These are phyloP conservation scores for Hexactinellida sp. DNA, from an alignment of 37 sponge, comb jelly and placozoan species.

Conservation along the genomic window DNA sequence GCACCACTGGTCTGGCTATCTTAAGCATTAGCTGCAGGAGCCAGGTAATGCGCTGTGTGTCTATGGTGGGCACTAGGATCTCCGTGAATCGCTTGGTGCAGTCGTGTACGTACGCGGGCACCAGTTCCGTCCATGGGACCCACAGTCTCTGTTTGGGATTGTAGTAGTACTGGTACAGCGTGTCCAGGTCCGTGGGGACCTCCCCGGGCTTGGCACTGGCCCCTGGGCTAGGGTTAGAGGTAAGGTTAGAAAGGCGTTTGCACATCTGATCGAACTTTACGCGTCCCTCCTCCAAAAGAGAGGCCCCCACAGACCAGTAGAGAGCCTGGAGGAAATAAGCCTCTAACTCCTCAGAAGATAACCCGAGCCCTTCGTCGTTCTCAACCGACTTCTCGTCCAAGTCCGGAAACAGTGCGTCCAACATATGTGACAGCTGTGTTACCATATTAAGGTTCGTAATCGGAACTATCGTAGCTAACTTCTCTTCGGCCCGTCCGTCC, in stretches of 20 bases:
- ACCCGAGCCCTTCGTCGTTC: slow-evolving; percentile 34
- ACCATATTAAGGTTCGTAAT: slow-evolving; percentile 85
- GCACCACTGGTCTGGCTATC: slow-evolving; percentile 66
- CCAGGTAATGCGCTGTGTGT: slow-evolving; percentile 92
- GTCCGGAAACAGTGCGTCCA: slow-evolving; percentile 68
- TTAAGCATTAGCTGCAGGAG: slow-evolving; percentile 86
- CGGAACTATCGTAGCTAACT: slow-evolving; percentile 82
- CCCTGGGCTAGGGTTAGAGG: slow-evolving; percentile 46
- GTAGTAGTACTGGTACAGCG: slow-evolving; percentile 86
- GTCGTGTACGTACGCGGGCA: slow-evolving; percentile 83
- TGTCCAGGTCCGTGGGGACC: slow-evolving; percentile 61
- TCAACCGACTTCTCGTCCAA: slow-evolving; percentile 31
- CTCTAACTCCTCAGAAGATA: slow-evolving; percentile 48
- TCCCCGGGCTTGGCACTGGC: slow-evolving; percentile 59
- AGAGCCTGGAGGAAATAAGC: slow-evolving; percentile 61
- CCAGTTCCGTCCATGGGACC: slow-evolving; percentile 76
- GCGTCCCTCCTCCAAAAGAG: slow-evolving; percentile 79
- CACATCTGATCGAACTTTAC: slow-evolving; percentile 72
- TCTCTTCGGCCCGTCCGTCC: slow-evolving; percentile 75
- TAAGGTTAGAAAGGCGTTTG: slow-evolving; percentile 61
- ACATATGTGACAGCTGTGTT: slow-evolving; percentile 61
- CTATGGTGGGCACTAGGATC: slow-evolving; percentile 95
- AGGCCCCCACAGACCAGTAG: slow-evolving; percentile 88
- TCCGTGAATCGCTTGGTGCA: slow-evolving; percentile 63
- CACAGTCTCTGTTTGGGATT: slow-evolving; percentile 32